Evolutionary conservation across 64 coral and sea anemone species (phyloP).

Genomic region (Montipora foliosa): DNA sequence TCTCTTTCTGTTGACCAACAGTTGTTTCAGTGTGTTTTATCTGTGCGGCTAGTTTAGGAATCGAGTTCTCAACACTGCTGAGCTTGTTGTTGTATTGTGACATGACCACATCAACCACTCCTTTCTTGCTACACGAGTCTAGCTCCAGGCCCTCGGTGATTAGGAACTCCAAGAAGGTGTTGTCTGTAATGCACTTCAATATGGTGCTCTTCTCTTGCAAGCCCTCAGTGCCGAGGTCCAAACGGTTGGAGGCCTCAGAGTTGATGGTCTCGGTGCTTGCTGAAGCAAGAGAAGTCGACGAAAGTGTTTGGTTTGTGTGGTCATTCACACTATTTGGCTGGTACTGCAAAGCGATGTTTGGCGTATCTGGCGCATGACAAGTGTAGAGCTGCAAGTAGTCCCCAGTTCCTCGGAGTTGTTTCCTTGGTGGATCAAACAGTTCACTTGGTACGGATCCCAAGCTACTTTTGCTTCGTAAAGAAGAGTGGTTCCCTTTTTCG

Average conservation of each 20-base stretch:
- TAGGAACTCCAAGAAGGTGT: slow-evolving; percentile 43
- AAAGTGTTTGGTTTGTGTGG: background rate
- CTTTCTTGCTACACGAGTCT: slow-evolving; percentile 11
- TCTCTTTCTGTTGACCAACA: slow-evolving; percentile 36
- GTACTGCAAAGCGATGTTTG: background rate
- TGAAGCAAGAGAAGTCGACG: background rate
- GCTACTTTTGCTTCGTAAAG: background rate
- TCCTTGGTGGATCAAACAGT: background rate
- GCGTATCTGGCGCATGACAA: background rate
- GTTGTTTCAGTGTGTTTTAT: slow-evolving; percentile 40
- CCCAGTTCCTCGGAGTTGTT: background rate
- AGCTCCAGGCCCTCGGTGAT: slow-evolving; percentile 44
- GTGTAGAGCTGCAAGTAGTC: background rate
- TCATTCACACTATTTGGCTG: background rate
- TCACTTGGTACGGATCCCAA: background rate
- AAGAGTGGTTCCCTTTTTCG: background rate
- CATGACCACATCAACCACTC: slow-evolving; percentile 26
- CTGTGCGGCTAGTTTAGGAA: slow-evolving; percentile 22
- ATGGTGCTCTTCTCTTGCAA: slow-evolving; percentile 27
- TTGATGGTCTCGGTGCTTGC: slow-evolving; percentile 19
- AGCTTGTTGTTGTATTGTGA: slow-evolving; percentile 30
- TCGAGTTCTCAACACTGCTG: background rate
- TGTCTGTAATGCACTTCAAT: slow-evolving; percentile 50
- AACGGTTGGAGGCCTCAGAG: background rate
- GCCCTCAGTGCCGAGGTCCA: background rate